Conservation (phyloP, 2,113 vertebrate species). For the Microcebus lehilahytsara region DNA sequence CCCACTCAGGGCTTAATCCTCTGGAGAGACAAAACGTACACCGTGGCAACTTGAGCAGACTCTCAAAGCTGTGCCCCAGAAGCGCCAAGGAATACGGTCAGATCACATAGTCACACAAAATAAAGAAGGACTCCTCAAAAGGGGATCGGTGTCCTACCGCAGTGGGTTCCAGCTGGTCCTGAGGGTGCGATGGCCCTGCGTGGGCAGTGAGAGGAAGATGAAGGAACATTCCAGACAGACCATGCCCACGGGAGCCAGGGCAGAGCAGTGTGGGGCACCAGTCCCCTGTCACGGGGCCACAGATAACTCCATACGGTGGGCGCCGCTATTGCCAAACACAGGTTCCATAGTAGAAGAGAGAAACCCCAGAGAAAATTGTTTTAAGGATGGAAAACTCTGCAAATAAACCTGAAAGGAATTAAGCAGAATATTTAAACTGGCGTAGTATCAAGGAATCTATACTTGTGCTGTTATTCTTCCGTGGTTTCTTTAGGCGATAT, state of each 20-base stretch:
- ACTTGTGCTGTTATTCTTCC: background rate
- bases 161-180: background rate
- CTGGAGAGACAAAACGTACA: background rate
- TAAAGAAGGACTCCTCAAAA: background rate
- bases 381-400: no score
- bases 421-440: fast-evolving
- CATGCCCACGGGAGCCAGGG: fast-evolving
- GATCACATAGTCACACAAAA: background rate
- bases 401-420: fast-evolving
- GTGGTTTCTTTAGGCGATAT: background rate
- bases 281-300: background rate
- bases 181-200: fast-evolving
- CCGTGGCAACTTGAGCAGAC: background rate
- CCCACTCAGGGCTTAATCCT: background rate
- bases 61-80: background rate
- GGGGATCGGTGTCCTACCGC: fast-evolving
- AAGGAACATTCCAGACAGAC: background rate
- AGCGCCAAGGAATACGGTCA: fast-evolving
- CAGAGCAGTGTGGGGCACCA: background rate
- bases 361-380: background rate
- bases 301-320: fast-evolving
- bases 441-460: fast-evolving
- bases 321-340: background rate
- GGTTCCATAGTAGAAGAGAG: fast-evolving
- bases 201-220: background rate